Evolutionary conservation across 2,113 vertebrate genomes (phyloP).

Genomic region (Mustela nigripes): DNA sequence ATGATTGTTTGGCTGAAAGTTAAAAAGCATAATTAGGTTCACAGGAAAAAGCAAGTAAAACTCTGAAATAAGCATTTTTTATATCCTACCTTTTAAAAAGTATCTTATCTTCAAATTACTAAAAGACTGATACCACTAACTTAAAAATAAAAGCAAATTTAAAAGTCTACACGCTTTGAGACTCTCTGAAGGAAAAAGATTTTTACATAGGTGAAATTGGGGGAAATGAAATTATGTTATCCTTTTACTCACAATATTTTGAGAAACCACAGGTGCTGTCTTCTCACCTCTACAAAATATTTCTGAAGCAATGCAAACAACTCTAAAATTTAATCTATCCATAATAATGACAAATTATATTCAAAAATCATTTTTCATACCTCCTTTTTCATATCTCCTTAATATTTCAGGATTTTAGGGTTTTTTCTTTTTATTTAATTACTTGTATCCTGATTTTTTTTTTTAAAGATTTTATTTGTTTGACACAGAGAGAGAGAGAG

Average conservation of each 20-base stretch:
- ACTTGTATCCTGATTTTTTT: background rate
- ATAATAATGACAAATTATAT: background rate
- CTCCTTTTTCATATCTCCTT: background rate
- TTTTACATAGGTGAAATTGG: background rate
- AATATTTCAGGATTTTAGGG: background rate
- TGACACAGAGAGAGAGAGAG: background rate
- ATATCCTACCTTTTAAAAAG: background rate
- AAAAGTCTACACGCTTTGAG: background rate
- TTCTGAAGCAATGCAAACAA: background rate
- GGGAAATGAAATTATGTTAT: background rate
- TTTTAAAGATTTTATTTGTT: background rate
- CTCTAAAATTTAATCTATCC: slow-evolving; percentile 15
- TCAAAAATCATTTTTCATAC: slow-evolving; percentile 1
- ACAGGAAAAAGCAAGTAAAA: slow-evolving; percentile 54
- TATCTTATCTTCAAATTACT: slow-evolving; percentile 25
- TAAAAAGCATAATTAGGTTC: slow-evolving; percentile 63
- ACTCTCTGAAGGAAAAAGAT: background rate
- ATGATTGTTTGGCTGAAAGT: slow-evolving; percentile 96
- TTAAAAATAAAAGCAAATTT: slow-evolving; percentile 61
- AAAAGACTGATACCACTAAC: background rate
- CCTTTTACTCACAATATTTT: background rate
- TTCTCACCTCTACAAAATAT: background rate
- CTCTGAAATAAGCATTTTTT: background rate
- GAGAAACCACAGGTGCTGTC: background rate
- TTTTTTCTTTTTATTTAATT: slow-evolving; percentile 29